Percentiles rank a stretch among this genome's conserved stretches.
Conservation (phyloP, 2,888 invertebrate genomes). For the Lysandra coridon region DNA sequence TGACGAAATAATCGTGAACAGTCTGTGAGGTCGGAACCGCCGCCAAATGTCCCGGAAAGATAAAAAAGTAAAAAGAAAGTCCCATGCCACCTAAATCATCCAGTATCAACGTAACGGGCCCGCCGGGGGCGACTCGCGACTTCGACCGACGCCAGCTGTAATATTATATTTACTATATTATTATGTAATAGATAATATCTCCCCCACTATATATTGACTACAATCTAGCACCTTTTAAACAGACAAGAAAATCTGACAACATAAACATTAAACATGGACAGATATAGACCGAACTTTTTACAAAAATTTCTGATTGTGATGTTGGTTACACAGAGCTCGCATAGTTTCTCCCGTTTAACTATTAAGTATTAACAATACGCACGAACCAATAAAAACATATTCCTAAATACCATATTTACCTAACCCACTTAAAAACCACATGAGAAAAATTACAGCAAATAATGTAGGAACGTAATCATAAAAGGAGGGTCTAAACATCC, state of each 20-base stretch:
- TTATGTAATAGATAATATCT: conserved; percentile 5
- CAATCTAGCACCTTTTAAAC: not conserved
- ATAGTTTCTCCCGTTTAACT: too few species aligned
- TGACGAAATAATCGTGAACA: conserved; percentile 39
- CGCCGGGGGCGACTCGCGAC: conserved; percentile 31
- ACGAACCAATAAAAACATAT: too few species aligned
- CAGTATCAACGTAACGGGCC: conserved; percentile 42
- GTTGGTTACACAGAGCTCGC: too few species aligned
- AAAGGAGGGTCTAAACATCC: conserved; percentile 26
- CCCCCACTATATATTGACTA: not conserved
- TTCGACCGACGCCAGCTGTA: conserved; percentile 22
- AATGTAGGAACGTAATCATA: conserved; percentile 1
- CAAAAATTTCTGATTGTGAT: too few species aligned
- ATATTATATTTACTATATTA: conserved; percentile 22
- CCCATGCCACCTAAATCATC: conserved; percentile 45
- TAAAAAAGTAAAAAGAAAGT: conserved; percentile 46
- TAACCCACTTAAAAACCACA: not conserved
- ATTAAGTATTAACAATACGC: too few species aligned
- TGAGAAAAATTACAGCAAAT: not conserved
- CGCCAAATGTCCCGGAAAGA: conserved; percentile 49
- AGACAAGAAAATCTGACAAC: too few species aligned
- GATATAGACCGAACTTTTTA: too few species aligned
- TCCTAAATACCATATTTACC: not conserved
- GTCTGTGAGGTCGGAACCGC: conserved; percentile 40
- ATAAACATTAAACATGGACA: too few species aligned